phyloP scores from a whole-genome alignment of 2,888 invertebrate genomes.

The Leptinotarsa haldemani region DNA sequence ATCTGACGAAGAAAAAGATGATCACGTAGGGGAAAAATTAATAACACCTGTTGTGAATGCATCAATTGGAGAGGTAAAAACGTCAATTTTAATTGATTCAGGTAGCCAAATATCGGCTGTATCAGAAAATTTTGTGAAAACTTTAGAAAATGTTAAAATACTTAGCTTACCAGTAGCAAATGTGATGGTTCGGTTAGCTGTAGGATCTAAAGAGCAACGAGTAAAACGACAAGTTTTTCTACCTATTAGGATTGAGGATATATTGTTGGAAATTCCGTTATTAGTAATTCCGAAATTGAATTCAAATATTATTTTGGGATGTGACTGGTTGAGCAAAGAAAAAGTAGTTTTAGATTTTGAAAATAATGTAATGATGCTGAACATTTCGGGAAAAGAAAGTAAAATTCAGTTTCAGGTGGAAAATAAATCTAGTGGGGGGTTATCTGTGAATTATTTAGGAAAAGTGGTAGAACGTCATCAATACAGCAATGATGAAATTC shows the following conservation, averaged over 20 bases:
- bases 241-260: neutral
- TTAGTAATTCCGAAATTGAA: constrained; percentile 26
- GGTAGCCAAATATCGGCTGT: constrained; percentile 26
- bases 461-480: constrained; percentile 1
- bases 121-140: constrained; percentile 21
- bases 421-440: neutral
- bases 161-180: neutral
- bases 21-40: neutral
- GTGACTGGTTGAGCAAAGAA: constrained; percentile 20
- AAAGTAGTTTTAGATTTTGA: constrained; percentile 14
- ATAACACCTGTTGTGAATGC: constrained; percentile 19
- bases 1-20: neutral
- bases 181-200: neutral
- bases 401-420: neutral
- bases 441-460: constrained; percentile 5
- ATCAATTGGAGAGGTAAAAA: neutral
- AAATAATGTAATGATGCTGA: neutral
- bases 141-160: neutral
- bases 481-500: constrained; percentile 10
- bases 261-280: constrained; percentile 10
- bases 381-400: neutral
- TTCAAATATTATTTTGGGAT: constrained; percentile 10
- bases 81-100: constrained; percentile 12
- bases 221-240: constrained; percentile 3
- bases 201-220: constrained; percentile 3